These are phyloP conservation scores for Choristoneura fumiferana DNA, from an alignment of 1,140 invertebrate genomes.

Conservation along the genomic window DNA sequence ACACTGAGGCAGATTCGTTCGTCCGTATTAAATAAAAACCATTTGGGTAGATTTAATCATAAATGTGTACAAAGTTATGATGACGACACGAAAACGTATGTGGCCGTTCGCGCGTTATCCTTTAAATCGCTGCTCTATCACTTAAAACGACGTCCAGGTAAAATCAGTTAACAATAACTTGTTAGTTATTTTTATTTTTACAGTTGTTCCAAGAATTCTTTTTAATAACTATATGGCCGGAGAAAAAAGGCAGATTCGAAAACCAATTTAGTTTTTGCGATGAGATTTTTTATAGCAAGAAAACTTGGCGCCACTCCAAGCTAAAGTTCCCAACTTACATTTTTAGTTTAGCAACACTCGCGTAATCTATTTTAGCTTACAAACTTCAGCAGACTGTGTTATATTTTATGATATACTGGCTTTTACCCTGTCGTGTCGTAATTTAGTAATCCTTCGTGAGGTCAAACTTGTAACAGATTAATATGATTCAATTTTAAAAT, in stretches of 20 bases:
- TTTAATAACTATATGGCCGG: background rate
- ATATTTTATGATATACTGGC: constrained; percentile 14
- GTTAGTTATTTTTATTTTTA: no score
- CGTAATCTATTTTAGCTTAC: constrained; percentile 25
- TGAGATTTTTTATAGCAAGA: constrained; percentile 18
- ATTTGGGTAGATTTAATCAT: no score
- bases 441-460: background rate
- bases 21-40: no score
- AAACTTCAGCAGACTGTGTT: constrained; percentile 23
- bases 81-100: no score
- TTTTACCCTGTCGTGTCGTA: background rate
- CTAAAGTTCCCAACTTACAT: constrained; percentile 22
- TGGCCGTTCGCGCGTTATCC: no score
- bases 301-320: constrained; percentile 22
- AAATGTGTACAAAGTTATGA: no score
- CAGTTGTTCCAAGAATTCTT: background rate
- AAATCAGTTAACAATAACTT: no score
- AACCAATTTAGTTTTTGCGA: constrained; percentile 9
- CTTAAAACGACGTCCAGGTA: no score
- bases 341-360: constrained; percentile 23
- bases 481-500: no score
- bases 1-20: no score
- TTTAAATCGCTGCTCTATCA: no score
- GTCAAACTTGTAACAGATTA: no score
- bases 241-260: background rate